Conservation (phyloP, 2,888 invertebrate species). For the Euzophera pinguis region DNA sequence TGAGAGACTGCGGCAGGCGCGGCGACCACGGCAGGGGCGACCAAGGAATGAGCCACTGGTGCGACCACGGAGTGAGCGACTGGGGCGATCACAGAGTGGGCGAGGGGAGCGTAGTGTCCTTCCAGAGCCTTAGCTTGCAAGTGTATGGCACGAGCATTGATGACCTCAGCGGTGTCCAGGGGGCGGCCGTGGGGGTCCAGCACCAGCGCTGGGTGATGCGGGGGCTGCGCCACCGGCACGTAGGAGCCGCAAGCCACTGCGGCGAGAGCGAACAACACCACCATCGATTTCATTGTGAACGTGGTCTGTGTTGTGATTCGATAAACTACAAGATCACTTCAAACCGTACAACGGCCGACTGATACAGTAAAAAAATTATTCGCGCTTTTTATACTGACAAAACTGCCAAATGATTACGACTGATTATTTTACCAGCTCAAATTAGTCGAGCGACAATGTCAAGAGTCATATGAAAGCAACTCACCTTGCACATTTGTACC, state of each 20-base stretch:
- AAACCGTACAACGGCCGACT: conserved; percentile 58
- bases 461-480: conserved; percentile 65
- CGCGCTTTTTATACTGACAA: conserved; percentile 57
- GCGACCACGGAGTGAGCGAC: conserved; percentile 36
- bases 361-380: conserved; percentile 43
- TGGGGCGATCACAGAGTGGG: conserved; percentile 37
- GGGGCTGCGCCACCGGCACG: conserved; percentile 66
- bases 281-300: conserved; percentile 70
- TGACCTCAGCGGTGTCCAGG: conserved; percentile 72
- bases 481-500: conserved; percentile 54
- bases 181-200: conserved; percentile 72
- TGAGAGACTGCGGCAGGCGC: conserved; percentile 54
- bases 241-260: conserved; percentile 79
- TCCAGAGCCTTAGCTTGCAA: conserved; percentile 72
- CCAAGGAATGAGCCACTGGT: conserved; percentile 35
- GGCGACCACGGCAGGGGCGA: conserved; percentile 40
- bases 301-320: conserved; percentile 67
- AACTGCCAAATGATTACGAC: conserved; percentile 39
- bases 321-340: conserved; percentile 62
- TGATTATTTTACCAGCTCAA: conserved; percentile 39
- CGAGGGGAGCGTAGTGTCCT: conserved; percentile 38
- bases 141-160: conserved; percentile 68
- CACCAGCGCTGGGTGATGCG: conserved; percentile 66
- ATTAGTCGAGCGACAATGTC: conserved; percentile 60
- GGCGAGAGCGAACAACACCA: conserved; percentile 82